A percentile compares a stretch with the other conserved stretches of the same genome.
Conservation (phyloP, 1,140 invertebrate species). For the Saccostrea echinata region DNA sequence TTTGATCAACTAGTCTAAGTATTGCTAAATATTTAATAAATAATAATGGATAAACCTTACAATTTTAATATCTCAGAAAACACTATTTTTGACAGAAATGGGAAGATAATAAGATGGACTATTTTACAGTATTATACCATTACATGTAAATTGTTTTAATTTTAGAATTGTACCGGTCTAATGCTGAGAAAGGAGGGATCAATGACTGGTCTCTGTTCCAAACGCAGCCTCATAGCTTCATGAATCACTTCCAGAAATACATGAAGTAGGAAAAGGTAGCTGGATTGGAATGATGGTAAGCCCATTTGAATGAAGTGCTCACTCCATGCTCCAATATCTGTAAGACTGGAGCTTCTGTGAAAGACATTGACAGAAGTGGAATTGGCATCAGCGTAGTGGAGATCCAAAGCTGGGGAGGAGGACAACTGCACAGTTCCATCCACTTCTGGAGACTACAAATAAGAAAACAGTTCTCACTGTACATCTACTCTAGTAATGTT, state of each 20-base stretch:
- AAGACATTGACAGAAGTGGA: constrained; percentile 42
- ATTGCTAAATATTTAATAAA: no score
- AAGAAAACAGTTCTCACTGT: background rate
- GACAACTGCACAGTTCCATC: constrained; percentile 57
- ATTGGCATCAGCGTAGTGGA: constrained; percentile 50
- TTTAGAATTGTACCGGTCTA: constrained; percentile 82
- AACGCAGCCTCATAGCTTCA: constrained; percentile 90
- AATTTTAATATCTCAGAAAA: no score
- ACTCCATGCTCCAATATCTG: constrained; percentile 88
- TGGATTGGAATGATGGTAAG: constrained; percentile 89
- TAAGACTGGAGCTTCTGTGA: constrained; percentile 63
- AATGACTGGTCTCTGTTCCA: constrained; percentile 88
- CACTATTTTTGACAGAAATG: no score
- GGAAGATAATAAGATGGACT: no score
- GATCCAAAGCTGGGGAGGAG: constrained; percentile 65
- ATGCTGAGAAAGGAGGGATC: constrained; percentile 92
- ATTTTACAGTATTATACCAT: background rate
- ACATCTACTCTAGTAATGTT: constrained; percentile 1
- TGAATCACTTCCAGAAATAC: constrained; percentile 91
- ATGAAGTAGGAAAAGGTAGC: constrained; percentile 92
- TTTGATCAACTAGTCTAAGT: no score
- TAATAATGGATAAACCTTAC: no score
- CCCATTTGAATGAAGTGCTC: constrained; percentile 87
- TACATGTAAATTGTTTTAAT: background rate
- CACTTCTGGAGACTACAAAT: constrained; percentile 54